Base-by-base conservation (phyloP, 2,113 vertebrate genomes). In the Ptychochromis oligacanthus region DNA sequence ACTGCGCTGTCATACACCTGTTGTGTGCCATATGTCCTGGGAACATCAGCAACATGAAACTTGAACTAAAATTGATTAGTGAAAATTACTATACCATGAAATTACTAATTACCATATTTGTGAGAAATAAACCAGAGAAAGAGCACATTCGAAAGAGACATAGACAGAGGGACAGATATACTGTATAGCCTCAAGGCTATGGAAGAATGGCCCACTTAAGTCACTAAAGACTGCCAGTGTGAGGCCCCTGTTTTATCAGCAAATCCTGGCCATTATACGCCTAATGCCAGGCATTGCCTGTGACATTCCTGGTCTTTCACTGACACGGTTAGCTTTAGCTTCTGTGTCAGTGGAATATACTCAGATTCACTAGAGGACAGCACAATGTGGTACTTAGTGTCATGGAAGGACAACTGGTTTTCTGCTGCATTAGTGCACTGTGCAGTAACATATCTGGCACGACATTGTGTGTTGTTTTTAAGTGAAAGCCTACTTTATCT, bases 261-360 rank as follows among this genome's bases (percentile, higher is more conserved):
- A 95, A 95, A 96, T 95, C 95, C 93, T 84, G 83, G 83, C 91
- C 91, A 95, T 95, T 95, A 93, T 83, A 91, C 61, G 60, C 34
- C 90, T 95, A 95, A 95, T 92, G 92, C 94, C 85, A 79, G 85
- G 89, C 91, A 87, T 87, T 83, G 91, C 89, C 90, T 91, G 89
- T 94, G 92, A 94, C 94, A 95, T 94, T 93, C 91, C 90, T 77
- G 38, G 90, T 89, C 90, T 91, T 89, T 85, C 77, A 55, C 79
- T 80, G 89, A 91, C 90, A 94, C 62, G 43, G 79, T 88, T 84
- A 83, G 90, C 85, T 92, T 92, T 81, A 88, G 89, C 87, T 79
- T 24, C 87, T 77, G 88, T 92, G 83, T 90, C 84, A 56, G 87
- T 77, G 70, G 90, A 90, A 83, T 70, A 82, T 22, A 84, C 55